Evolutionary conservation across 2,113 vertebrate species (phyloP).

Genomic region (Otus sunia): DNA sequence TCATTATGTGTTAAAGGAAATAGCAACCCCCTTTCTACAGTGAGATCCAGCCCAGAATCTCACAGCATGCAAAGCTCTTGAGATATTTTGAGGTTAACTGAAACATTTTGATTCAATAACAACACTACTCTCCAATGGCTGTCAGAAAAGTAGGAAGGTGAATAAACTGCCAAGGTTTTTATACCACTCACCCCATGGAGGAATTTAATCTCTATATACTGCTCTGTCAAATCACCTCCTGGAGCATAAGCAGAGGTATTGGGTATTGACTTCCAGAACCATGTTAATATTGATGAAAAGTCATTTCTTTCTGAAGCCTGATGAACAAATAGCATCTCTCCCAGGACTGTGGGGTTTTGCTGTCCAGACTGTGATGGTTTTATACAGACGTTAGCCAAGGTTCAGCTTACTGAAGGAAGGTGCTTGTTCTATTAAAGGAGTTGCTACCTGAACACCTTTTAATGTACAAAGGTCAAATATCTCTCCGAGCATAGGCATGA

Average conservation of each 20-base stretch:
- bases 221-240: not conserved
- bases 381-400: not conserved
- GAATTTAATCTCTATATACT: not conserved
- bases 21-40: not conserved
- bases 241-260: not conserved
- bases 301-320: not conserved
- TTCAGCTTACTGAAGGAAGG: not conserved
- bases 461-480: not conserved
- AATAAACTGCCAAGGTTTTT: not conserved
- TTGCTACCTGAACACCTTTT: not conserved
- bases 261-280: not conserved
- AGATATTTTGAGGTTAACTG: not conserved
- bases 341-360: not conserved
- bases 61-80: rapidly evolving
- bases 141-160: not conserved
- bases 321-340: not conserved
- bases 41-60: not conserved
- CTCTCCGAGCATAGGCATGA: not conserved
- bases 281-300: not conserved
- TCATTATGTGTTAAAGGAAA: not conserved
- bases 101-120: not conserved
- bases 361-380: not conserved
- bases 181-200: not conserved
- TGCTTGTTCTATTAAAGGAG: not conserved
- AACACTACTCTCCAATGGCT: not conserved